These are phyloP conservation scores for Heliconius melpomene DNA, from an alignment of 1,140 invertebrate species.

Conservation along the genomic window DNA sequence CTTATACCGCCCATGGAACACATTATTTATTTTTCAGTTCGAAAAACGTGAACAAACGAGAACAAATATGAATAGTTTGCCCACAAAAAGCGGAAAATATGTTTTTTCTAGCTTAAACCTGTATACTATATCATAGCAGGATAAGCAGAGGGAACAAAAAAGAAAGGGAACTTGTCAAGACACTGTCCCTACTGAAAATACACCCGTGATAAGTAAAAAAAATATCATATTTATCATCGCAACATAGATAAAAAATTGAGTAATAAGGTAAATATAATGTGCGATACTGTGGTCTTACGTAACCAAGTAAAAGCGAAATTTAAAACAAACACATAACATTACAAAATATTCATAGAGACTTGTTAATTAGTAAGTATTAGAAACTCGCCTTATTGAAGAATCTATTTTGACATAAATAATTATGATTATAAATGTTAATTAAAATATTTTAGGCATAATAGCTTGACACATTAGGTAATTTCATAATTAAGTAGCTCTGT, in stretches of 20 bases:
- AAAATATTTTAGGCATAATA: background rate
- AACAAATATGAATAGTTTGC: no score
- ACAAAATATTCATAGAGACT: constrained; percentile 15
- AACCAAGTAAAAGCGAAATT: constrained; percentile 22
- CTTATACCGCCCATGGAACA: no score
- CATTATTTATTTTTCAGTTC: no score
- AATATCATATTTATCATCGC: background rate
- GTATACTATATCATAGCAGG: no score
- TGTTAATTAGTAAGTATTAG: constrained; percentile 18
- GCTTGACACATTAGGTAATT: background rate
- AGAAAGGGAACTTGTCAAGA: no score
- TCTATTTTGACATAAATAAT: background rate
- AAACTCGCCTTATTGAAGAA: constrained; percentile 3
- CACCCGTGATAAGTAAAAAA: no score
- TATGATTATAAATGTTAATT: background rate
- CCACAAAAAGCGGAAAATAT: no score
- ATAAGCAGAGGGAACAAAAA: no score
- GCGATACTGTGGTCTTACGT: background rate
- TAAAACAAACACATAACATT: constrained; percentile 11
- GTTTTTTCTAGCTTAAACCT: no score
- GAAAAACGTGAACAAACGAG: no score
- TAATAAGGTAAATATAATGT: constrained; percentile 15
- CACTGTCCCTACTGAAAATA: no score
- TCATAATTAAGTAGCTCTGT: background rate
- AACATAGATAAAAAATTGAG: constrained; percentile 5